Base-by-base conservation (phyloP, 2,888 invertebrate genomes). In the Cosmopolites sordidus region DNA sequence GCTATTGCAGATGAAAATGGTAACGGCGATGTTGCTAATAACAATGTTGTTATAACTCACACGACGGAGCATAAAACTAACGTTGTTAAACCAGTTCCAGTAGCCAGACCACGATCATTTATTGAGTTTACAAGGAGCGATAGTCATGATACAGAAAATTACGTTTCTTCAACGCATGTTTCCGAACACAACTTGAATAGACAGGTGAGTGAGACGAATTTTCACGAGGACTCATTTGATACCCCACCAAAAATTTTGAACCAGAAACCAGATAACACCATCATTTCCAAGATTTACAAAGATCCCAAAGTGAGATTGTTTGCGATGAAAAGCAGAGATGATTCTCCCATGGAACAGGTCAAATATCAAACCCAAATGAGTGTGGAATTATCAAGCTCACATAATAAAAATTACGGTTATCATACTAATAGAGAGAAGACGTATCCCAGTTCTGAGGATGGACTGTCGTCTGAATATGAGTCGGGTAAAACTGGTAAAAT, bases 211-310 rank as follows among this genome's bases (percentile, higher is more conserved):
- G 63, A 64, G 33, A 51, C 60, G 2, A 62, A 62, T 48, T 41
- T 66, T 14, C 11, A 14, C 8, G 57, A 59, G 0, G 59, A 60
- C 40, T 59, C 60, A 9, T 62, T 59, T 29, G 58, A 64, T 46
- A 40, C 38, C 11, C 57, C 58, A 16, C 61, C 60, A 11, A 64
- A 59, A 41, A 61, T 61, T 9, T 16, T 63, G 12, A 48, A 52
- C 9, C 62, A 58, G 22, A 67, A 66, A 41, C 66, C 61, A 30
- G 69, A 69, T 40, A 69, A 69, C 47, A 68, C 68, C 0, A 49
- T 67, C 33, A 69, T 69, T 41, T 67, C 64, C 2, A 68, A 65
- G 48, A 69, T 69, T 41, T 69, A 69, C 43, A 59, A 61, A 12
- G 61, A 68, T 54, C 66, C 66, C n/a, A 59, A 58, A 17, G 68